Evolutionary conservation across 2,797 vertebrate genomes (phyloP), one percentile per base, ranked within the genome.

Genomic region (Esox masquinongy): DNA sequence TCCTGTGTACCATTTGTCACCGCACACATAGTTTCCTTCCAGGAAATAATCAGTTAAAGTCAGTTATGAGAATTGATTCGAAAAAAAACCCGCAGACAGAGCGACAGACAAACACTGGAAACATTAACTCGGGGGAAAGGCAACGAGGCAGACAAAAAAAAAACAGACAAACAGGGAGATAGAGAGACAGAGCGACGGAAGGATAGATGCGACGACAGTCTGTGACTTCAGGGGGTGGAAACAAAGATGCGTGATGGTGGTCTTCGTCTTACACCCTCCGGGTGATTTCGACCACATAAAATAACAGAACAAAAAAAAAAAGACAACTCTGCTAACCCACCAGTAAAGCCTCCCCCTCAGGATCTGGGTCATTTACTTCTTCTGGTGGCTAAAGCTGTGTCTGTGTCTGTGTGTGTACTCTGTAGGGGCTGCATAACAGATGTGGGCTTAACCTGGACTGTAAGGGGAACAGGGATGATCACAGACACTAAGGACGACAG

Each of bases 371-470:
- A 43, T 43, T 88, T 89, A 84, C 89, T 88, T 85, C 83, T 87
- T 79, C 39, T 43, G 29, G 39, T 43, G 39, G 39, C 39, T 43
- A 43, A 43, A 6, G 39, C 39, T 14, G 49, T 50, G 9, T 50
- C 8, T 16, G 16, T 6, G 50, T 51, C 0, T 19, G 3, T 16
- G 50, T 51, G 2, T 83, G 84, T 83, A 84, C 83, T 31, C 76
- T 80, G 77, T 74, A 75, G 56, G 72, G 84, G 80, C 89, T 92
- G 89, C 73, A 49, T 84, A 92, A 87, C 92, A 93, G 92, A 93
- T 93, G 92, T 92, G 87, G 68, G 79, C 76, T 71, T 79, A 43
- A 75, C 73, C 63, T 67, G 31, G 61, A 74, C 72, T 82, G 79
- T 29, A 64, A 39, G 53, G 73, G 80, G 83, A 77, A 88, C 76